Conservation (phyloP, 2,113 vertebrate genomes). For the Prunella himalayana region DNA sequence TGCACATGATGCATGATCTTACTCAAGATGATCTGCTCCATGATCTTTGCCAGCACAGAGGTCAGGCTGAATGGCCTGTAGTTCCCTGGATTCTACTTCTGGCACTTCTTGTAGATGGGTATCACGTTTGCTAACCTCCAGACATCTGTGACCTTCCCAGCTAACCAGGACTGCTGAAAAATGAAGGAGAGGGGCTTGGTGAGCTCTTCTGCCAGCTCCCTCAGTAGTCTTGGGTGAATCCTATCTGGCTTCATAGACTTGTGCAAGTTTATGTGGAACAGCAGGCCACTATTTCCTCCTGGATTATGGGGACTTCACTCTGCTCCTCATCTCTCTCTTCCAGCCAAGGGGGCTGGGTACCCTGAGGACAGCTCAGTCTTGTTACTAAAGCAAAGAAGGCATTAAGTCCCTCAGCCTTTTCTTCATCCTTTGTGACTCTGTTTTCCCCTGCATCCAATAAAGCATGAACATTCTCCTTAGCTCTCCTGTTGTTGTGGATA, state of each 20-base stretch:
- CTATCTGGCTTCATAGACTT: neutral
- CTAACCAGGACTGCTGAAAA: neutral
- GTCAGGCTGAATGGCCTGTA: neutral
- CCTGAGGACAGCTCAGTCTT: neutral
- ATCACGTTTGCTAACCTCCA: neutral
- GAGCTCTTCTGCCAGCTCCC: neutral
- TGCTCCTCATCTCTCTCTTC: neutral
- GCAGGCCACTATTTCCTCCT: neutral
- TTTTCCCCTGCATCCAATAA: neutral
- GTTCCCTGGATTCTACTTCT: neutral
- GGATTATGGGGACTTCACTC: neutral
- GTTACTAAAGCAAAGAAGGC: neutral
- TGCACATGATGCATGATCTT: neutral
- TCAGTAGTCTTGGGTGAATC: neutral
- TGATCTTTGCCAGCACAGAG: neutral
- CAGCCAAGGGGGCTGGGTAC: neutral
- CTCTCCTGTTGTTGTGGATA: neutral
- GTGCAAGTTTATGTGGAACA: neutral
- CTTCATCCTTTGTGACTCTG: neutral
- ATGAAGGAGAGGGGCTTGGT: neutral
- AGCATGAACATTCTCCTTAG: neutral
- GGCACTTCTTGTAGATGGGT: neutral
- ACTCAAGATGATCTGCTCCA: neutral
- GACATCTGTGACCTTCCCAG: neutral
- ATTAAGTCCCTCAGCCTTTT: neutral